A percentile compares a stretch with the other conserved stretches of the same genome.
Conservation (phyloP, 2,888 invertebrate genomes). For the Sicus ferrugineus region DNA sequence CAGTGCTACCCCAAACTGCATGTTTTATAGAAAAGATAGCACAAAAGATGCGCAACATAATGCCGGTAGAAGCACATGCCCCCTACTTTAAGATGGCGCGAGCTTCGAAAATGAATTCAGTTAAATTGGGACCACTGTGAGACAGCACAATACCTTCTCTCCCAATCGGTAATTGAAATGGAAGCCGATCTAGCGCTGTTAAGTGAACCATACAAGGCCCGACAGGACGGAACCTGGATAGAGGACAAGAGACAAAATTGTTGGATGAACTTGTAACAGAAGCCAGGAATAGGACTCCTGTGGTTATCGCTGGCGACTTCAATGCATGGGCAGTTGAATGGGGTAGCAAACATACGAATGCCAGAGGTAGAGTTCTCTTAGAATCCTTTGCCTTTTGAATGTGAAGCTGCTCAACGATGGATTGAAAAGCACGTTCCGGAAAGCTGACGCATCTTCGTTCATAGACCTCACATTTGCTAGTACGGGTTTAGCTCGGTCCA, state of each 20-base stretch:
- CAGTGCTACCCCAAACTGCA: background rate
- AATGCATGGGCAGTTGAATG: background rate
- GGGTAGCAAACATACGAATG: constrained; percentile 3
- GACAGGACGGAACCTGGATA: too few relatives aligned
- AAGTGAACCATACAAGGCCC: too few relatives aligned
- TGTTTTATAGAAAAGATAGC: background rate
- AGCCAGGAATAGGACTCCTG: background rate
- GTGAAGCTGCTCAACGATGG: background rate
- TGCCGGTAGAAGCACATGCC: background rate
- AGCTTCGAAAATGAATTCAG: background rate
- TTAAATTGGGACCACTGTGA: background rate
- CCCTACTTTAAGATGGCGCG: background rate
- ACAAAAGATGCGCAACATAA: constrained; percentile 5
- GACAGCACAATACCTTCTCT: background rate
- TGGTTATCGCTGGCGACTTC: background rate
- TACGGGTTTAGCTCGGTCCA: background rate
- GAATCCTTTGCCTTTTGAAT: background rate
- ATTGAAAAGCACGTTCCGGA: too few relatives aligned
- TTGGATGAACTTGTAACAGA: background rate
- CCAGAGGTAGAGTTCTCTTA: background rate
- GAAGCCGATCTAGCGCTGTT: too few relatives aligned
- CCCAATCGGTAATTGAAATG: too few relatives aligned
- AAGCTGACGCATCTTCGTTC: too few relatives aligned
- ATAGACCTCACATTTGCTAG: background rate
- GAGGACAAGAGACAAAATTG: too few relatives aligned